A percentile compares a stretch with the other conserved stretches of the same genome.
Evolutionary conservation across 2,797 vertebrate genomes (phyloP).

Genomic region (Molossus alvarezi): DNA sequence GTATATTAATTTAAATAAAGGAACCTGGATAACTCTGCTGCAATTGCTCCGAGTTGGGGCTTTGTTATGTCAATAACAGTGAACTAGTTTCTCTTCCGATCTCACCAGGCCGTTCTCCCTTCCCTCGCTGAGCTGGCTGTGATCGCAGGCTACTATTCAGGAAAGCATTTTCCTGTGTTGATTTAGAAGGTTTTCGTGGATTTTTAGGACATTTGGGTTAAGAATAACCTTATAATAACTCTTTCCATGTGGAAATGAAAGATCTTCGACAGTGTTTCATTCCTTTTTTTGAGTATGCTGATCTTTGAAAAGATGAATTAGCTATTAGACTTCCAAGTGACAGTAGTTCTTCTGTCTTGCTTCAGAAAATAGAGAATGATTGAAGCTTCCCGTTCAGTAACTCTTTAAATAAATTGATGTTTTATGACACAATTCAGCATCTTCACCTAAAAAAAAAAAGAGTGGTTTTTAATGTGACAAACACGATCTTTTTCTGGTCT

Average conservation of each 20-base stretch:
- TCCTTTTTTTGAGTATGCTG: not conserved
- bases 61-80: not conserved
- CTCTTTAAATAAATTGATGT: constrained; percentile 5
- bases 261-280: not conserved
- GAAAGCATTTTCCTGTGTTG: not conserved
- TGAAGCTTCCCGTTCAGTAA: not conserved
- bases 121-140: not conserved
- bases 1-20: not conserved
- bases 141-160: not conserved
- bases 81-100: not conserved
- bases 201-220: not conserved
- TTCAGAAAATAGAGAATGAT: constrained; percentile 10
- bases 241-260: not conserved
- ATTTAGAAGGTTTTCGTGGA: not conserved
- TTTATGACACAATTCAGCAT: constrained; percentile 3
- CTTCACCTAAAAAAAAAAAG: not conserved
- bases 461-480: not conserved
- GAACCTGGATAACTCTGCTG: not conserved
- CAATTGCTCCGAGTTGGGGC: not conserved
- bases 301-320: constrained; percentile 56
- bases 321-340: constrained; percentile 24
- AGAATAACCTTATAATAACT: constrained; percentile 1
- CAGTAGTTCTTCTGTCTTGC: not conserved
- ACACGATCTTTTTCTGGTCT: not conserved
- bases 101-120: not conserved